Conservation (phyloP, 2,888 invertebrate species). For the Idaea dimidiata region DNA sequence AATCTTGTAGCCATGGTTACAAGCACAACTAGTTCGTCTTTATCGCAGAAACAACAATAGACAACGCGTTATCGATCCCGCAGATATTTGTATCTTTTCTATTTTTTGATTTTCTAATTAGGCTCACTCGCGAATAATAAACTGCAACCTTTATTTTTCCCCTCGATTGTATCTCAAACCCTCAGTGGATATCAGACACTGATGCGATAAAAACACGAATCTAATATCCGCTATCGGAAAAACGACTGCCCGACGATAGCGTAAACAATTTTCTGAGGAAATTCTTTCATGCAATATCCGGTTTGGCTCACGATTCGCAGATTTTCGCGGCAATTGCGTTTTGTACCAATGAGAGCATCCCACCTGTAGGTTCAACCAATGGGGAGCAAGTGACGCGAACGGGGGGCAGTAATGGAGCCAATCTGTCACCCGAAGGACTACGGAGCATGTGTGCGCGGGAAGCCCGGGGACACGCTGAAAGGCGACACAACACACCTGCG, state of each 20-base stretch:
- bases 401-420: constrained; percentile 59
- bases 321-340: constrained; percentile 57
- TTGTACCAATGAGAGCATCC: constrained; percentile 45
- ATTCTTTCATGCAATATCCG: constrained; percentile 73
- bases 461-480: constrained; percentile 68
- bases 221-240: constrained; percentile 63
- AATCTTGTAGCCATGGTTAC: constrained; percentile 29
- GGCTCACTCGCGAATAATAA: constrained; percentile 13
- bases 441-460: constrained; percentile 72
- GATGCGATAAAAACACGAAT: constrained; percentile 52
- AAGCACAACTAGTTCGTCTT: constrained; percentile 23
- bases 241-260: constrained; percentile 57
- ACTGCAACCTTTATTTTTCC: constrained; percentile 21
- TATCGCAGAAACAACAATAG: constrained; percentile 38
- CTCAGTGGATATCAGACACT: constrained; percentile 43
- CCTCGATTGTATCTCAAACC: constrained; percentile 29
- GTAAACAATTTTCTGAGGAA: constrained; percentile 76
- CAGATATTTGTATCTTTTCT: constrained; percentile 17
- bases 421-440: constrained; percentile 63
- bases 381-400: constrained; percentile 43
- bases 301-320: constrained; percentile 52
- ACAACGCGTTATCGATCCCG: constrained; percentile 47
- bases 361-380: constrained; percentile 50
- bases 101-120: constrained; percentile 1
- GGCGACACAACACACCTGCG: constrained; percentile 64